Conservation (phyloP, 2,113 vertebrate species). For the Eublepharis macularius region DNA sequence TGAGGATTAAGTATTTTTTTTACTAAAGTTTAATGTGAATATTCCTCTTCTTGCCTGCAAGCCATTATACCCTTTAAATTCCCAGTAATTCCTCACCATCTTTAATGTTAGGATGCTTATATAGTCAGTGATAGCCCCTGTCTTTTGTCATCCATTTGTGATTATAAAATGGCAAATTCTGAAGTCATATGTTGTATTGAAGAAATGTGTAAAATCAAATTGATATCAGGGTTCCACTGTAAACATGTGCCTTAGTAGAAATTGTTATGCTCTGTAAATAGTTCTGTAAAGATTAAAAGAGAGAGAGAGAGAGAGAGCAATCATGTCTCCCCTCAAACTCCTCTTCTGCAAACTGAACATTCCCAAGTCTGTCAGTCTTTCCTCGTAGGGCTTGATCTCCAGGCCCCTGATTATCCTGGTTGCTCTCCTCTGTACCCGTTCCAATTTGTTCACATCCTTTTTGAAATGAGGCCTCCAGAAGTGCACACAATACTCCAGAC, state of each 20-base stretch:
- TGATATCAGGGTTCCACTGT: neutral
- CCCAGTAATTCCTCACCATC: constrained; percentile 14
- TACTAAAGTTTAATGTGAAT: neutral
- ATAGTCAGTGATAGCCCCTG: neutral
- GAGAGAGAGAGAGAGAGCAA: too few species aligned
- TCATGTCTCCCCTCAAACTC: too few species aligned
- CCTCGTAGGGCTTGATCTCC: too few species aligned
- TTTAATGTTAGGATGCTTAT: neutral
- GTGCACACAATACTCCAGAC: too few species aligned
- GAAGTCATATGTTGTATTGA: neutral
- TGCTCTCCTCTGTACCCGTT: too few species aligned
- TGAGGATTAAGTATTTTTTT: constrained; percentile 31
- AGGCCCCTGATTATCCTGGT: too few species aligned
- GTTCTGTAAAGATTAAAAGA: too few species aligned
- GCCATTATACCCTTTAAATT: constrained; percentile 24
- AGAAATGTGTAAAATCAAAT: neutral
- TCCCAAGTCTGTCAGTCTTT: too few species aligned
- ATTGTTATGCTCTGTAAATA: neutral
- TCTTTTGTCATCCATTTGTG: too few species aligned
- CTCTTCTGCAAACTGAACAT: too few species aligned
- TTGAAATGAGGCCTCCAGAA: too few species aligned
- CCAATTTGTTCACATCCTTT: too few species aligned
- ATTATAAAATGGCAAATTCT: neutral
- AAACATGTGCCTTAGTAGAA: neutral
- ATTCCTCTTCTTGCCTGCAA: constrained; percentile 34